Base-by-base conservation (phyloP, 2,113 vertebrate genomes). In the Neodontobutis hainanensis region DNA sequence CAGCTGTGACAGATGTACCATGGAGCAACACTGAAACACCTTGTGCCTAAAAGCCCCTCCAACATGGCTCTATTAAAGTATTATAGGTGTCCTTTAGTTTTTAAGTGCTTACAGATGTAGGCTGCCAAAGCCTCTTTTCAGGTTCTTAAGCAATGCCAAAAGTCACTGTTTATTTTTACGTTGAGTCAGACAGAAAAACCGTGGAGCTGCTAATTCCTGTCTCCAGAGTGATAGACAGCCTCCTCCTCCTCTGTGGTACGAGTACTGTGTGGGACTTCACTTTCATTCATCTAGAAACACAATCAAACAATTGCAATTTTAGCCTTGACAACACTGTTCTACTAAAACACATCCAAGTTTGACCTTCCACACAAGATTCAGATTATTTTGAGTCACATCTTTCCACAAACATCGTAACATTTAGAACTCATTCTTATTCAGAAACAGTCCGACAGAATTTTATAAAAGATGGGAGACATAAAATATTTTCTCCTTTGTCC, bases 61-160 rank as follows among this genome's bases (percentile, higher is more conserved):
- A 68, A 85, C 77, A 74, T 51, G 61, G 59, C 81, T 78, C 83
- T 73, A 90, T 89, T 85, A 84, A 88, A 80, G 85, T 86, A 81
- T 85, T 85, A 78, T 78, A 83, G 69, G 75, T 69, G 80, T 79
- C 78, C 88, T 86, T 77, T 88, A 78, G 85, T 82, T 89, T 88
- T 51, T 86, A 87, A 87, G 87, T 88, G 85, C 81, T 82, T 78
- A 86, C 89, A 90, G 88, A 90, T 89, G 89, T 83, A 70, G 52
- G 77, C 85, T 83, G 83, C 80, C 80, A 85, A 81, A 77, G 77
- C 69, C 51, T 45, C 74, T 77, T 80, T 86, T 85, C 58, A 60
- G 73, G 38, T 70, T 86, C 73, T 83, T 62, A 75, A 83, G 76
- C 48, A 66, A 83, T 77, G 61, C 69, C 59, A 65, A 85, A 76